These are phyloP conservation scores for Sinelater perroti DNA, from an alignment of 2,888 invertebrate genomes.

Conservation along the genomic window DNA sequence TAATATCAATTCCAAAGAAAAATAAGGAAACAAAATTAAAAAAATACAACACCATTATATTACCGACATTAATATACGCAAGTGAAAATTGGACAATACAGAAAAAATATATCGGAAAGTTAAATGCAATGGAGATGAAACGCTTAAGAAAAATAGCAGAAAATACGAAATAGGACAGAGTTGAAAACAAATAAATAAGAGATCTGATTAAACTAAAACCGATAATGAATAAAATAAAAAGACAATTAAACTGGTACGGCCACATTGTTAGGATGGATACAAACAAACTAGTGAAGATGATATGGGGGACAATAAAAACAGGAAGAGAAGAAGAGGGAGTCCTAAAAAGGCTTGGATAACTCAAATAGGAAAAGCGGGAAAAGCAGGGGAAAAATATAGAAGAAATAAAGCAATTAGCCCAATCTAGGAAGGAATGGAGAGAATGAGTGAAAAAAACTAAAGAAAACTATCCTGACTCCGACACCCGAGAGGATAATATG, in stretches of 20 bases:
- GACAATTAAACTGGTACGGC: constrained; percentile 2
- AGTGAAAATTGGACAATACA: constrained; percentile 10
- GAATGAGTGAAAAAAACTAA: background rate
- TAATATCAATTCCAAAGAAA: constrained; percentile 6
- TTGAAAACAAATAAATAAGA: constrained; percentile 6
- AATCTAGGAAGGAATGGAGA: background rate
- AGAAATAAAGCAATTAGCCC: background rate
- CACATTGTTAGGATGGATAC: constrained; percentile 7
- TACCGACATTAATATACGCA: constrained; percentile 11
- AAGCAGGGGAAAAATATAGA: constrained; percentile 3
- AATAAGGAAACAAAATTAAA: background rate
- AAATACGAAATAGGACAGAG: constrained; percentile 14
- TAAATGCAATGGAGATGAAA: constrained; percentile 16
- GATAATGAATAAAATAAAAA: background rate
- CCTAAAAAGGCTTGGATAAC: constrained; percentile 1
- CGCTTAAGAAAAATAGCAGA: constrained; percentile 11
- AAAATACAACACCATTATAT: constrained; percentile 2
- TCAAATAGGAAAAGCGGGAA: constrained; percentile 3
- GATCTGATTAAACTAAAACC: constrained; percentile 8
- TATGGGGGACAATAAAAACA: constrained; percentile 2
- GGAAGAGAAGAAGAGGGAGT: background rate
- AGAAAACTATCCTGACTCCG: background rate
- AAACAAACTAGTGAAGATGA: constrained; percentile 3
- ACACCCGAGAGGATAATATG: constrained; percentile 1
- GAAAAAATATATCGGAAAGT: constrained; percentile 6